Conservation (phyloP, 2,888 invertebrate genomes). For the Ophion obscuratus region DNA sequence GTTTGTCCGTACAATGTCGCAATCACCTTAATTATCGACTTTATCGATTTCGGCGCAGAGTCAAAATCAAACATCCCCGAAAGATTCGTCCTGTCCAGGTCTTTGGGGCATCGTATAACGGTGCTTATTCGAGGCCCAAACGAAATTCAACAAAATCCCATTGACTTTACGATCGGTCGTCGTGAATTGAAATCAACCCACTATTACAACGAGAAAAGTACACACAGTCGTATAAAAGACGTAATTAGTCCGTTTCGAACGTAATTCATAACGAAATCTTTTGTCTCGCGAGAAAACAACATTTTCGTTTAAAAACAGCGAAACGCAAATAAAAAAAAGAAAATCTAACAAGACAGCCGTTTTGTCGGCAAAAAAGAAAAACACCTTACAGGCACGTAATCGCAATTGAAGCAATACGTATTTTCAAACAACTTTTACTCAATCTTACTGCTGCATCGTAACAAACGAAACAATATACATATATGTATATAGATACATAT, state of each 20-base stretch:
- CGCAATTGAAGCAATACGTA: conserved; percentile 73
- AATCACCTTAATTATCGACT: too few relatives aligned
- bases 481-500: conserved; percentile 9
- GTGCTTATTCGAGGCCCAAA: neutral
- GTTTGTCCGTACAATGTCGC: too few relatives aligned
- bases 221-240: neutral
- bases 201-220: neutral
- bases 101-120: neutral
- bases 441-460: conserved; percentile 74
- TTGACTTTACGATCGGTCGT: neutral
- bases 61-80: neutral
- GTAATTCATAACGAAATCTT: conserved; percentile 12
- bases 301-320: neutral
- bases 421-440: conserved; percentile 64
- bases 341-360: conserved; percentile 4
- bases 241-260: neutral
- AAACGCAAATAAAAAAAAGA: conserved; percentile 1
- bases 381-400: conserved; percentile 39
- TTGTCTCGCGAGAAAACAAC: conserved; percentile 18
- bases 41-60: too few relatives aligned
- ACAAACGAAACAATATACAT: conserved; percentile 59
- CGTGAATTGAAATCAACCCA: neutral
- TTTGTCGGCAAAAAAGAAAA: conserved; percentile 24
- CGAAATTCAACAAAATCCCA: conserved; percentile 1
- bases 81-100: neutral